Evolutionary conservation across 2,113 vertebrate genomes (phyloP).

Genomic region (Vicugna pacos): DNA sequence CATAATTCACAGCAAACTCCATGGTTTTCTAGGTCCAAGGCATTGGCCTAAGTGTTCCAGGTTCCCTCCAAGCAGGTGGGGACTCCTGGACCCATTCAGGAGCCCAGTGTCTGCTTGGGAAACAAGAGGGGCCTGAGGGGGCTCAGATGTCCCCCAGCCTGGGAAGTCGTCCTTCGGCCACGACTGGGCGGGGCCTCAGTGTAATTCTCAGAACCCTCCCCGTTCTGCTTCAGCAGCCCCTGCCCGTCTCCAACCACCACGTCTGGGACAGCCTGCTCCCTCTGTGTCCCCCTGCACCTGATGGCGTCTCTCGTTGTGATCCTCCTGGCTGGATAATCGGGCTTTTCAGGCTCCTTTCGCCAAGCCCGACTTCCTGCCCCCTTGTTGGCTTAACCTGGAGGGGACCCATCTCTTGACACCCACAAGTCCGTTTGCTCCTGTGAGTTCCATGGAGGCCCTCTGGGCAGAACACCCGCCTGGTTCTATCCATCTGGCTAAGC

Average conservation of each 20-base stretch:
- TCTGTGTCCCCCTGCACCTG: background rate
- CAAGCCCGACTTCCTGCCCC: background rate
- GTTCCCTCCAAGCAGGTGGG: background rate
- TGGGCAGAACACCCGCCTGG: background rate
- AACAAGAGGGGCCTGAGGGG: accelerated
- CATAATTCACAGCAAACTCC: background rate
- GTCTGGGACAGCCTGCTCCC: background rate
- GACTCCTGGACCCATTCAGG: background rate
- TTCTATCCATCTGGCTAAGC: background rate
- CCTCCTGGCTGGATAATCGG: background rate
- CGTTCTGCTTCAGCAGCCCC: background rate
- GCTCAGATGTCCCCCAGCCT: background rate
- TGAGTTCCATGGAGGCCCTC: background rate
- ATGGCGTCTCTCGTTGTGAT: background rate
- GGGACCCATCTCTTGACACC: background rate
- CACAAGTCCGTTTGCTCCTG: background rate
- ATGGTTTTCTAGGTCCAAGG: accelerated
- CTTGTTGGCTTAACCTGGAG: background rate
- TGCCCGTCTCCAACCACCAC: accelerated
- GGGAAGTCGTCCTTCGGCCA: background rate
- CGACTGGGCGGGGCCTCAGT: background rate
- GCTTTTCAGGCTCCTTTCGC: background rate
- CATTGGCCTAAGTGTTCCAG: background rate
- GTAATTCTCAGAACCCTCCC: background rate
- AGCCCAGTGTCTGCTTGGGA: background rate